Conservation (phyloP, 2,888 invertebrate species). For the Oligia strigilis region DNA sequence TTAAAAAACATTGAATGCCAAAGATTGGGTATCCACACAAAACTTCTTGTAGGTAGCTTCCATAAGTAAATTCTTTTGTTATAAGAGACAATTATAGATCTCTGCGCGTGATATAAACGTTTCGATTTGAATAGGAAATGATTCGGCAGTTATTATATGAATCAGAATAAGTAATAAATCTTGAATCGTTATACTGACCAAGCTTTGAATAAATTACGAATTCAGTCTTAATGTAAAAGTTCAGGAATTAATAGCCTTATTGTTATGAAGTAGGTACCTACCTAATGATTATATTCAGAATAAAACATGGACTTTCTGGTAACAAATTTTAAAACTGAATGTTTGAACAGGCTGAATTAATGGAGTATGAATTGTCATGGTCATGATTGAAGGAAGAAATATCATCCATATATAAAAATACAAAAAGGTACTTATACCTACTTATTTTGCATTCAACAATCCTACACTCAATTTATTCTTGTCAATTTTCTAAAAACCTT, state of each 20-base stretch:
- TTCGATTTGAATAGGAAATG: constrained; percentile 40
- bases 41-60: not conserved
- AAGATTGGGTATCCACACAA: not conserved
- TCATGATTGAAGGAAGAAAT: not conserved
- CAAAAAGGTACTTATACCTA: not conserved
- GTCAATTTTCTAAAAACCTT: not conserved
- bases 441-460: not conserved
- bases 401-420: not conserved
- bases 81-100: constrained; percentile 7
- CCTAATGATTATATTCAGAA: not conserved
- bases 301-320: not conserved
- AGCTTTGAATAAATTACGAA: constrained; percentile 44
- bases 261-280: not conserved
- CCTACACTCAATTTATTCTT: not conserved
- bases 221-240: constrained; percentile 1
- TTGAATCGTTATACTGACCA: constrained; percentile 49
- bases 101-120: constrained; percentile 5
- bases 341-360: not conserved
- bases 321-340: not conserved
- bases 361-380: not conserved
- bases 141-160: constrained; percentile 16
- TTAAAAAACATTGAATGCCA: not conserved
- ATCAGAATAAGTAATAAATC: constrained; percentile 45
- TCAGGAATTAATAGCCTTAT: constrained; percentile 4
- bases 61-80: not conserved